phyloP scores from a whole-genome alignment of 2,797 vertebrate species.

The Liparis tanakae region DNA sequence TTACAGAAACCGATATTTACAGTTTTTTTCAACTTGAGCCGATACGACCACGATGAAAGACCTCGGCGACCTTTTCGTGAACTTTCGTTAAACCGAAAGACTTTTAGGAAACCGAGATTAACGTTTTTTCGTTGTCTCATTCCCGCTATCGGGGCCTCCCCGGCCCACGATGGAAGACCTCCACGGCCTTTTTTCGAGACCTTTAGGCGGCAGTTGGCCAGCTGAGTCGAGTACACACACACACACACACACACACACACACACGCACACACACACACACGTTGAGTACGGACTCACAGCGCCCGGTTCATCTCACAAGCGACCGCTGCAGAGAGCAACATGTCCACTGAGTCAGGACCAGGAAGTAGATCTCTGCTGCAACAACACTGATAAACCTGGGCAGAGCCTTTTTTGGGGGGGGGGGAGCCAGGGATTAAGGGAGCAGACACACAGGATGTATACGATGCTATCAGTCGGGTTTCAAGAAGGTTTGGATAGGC shows the following conservation, averaged over 20 bases:
- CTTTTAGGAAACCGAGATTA: neutral
- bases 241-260: too few species aligned
- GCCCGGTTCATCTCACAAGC: slow-evolving; percentile 60
- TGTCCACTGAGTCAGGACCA: slow-evolving; percentile 75
- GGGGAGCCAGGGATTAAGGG: slow-evolving; percentile 23
- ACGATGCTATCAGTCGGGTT: slow-evolving; percentile 61
- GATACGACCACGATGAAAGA: slow-evolving; percentile 16
- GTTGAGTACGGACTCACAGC: slow-evolving; percentile 31
- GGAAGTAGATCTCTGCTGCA: slow-evolving; percentile 81
- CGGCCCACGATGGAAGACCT: neutral
- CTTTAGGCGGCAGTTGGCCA: slow-evolving; percentile 41
- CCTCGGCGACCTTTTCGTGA: too few species aligned
- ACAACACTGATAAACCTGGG: slow-evolving; percentile 84
- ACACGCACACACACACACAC: neutral
- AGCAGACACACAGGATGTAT: slow-evolving; percentile 62
- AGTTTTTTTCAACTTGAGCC: neutral
- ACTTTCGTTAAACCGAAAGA: too few species aligned
- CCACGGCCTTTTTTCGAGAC: slow-evolving; percentile 22
- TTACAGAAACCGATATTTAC: neutral
- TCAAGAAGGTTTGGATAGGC: slow-evolving; percentile 43
- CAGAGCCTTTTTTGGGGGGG: slow-evolving; percentile 35
- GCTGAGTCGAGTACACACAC: neutral
- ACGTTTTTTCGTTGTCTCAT: neutral
- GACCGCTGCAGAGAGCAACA: slow-evolving; percentile 65
- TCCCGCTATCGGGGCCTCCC: neutral